A percentile compares a stretch with the other conserved stretches of the same genome.
Evolutionary conservation across 37 sponge, comb jelly and placozoan genomes (phyloP).

Genomic region (Eunapius fragilis): DNA sequence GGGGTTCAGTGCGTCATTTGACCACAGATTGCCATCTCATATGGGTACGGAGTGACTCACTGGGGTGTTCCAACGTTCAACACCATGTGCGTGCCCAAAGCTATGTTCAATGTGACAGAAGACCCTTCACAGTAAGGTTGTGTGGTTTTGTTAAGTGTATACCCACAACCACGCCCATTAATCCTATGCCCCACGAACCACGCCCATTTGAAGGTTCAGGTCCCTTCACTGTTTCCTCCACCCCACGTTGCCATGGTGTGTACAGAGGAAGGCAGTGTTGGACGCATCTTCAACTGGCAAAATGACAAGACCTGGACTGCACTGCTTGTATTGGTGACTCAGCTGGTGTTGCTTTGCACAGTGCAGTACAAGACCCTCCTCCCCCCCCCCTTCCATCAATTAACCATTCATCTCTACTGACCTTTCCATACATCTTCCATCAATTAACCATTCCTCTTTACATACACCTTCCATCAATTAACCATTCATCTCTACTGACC

Average conservation of each 20-base stretch:
- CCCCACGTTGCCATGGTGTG: slow-evolving; percentile 39
- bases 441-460: too few species aligned
- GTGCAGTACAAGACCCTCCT: too few species aligned
- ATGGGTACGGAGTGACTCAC: slow-evolving; percentile 29
- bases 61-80: slow-evolving; percentile 41
- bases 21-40: slow-evolving; percentile 30
- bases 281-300: background rate
- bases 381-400: too few species aligned
- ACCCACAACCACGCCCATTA: too few species aligned
- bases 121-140: slow-evolving; percentile 45
- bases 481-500: background rate
- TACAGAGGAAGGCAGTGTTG: background rate
- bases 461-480: too few species aligned
- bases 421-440: background rate
- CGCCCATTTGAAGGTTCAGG: slow-evolving; percentile 21
- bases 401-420: background rate
- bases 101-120: slow-evolving; percentile 16
- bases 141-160: too few species aligned
- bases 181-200: too few species aligned
- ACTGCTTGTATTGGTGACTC: background rate
- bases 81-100: slow-evolving; percentile 32
- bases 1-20: background rate
- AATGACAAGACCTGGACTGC: background rate
- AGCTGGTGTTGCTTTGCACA: too few species aligned
- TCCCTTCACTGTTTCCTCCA: slow-evolving; percentile 46